A percentile compares a stretch with the other conserved stretches of the same genome.
These are phyloP conservation scores for Darevskia mixta DNA, from an alignment of 2,797 vertebrate species.

Conservation along the genomic window DNA sequence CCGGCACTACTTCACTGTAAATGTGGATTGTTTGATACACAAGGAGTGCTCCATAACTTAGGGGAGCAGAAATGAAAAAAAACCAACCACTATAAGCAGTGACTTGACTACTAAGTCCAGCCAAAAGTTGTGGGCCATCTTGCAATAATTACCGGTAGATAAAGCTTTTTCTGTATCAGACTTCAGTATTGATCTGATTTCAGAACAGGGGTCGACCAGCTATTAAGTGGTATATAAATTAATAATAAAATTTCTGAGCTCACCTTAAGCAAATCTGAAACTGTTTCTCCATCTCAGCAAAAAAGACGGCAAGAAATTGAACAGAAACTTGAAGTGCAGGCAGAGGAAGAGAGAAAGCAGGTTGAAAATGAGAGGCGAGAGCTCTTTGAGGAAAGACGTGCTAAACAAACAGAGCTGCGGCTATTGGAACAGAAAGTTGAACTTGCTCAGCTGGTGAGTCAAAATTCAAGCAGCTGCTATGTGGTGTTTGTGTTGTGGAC, in stretches of 20 bases:
- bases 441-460: conserved; percentile 94
- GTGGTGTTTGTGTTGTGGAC: background rate
- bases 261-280: conserved; percentile 12
- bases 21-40: background rate
- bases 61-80: background rate
- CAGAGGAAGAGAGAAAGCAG: conserved; percentile 94
- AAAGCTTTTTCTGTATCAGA: background rate
- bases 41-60: background rate
- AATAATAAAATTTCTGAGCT: background rate
- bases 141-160: too few species aligned
- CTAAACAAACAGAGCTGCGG: conserved; percentile 96
- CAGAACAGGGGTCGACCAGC: background rate
- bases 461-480: conserved; percentile 20
- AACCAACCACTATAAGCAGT: background rate
- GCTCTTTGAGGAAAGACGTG: conserved; percentile 95
- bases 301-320: conserved; percentile 97
- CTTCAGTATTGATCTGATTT: background rate
- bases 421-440: conserved; percentile 98
- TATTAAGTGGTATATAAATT: too few species aligned
- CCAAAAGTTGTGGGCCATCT: background rate
- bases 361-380: conserved; percentile 95
- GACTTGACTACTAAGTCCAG: background rate
- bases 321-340: conserved; percentile 97
- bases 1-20: background rate
- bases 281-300: conserved; percentile 80